These are phyloP conservation scores for Aldabrachelys gigantea DNA, from an alignment of 2,113 vertebrate species.

Conservation along the genomic window DNA sequence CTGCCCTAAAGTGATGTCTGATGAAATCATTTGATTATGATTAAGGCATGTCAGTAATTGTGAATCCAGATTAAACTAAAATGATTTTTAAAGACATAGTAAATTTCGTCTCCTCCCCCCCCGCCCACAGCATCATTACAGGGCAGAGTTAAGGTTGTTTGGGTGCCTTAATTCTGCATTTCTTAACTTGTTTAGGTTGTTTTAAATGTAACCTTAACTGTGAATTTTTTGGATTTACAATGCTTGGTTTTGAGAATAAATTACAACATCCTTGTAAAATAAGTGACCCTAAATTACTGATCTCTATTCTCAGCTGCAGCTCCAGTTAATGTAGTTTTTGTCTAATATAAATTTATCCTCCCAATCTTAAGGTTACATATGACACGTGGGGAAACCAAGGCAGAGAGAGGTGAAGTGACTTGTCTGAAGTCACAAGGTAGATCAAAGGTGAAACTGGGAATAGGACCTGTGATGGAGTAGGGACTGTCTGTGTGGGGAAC, in stretches of 20 bases:
- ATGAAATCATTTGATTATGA: neutral
- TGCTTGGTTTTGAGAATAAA: neutral
- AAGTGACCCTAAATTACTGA: neutral
- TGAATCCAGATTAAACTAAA: neutral
- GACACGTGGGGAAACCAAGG: neutral
- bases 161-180: neutral
- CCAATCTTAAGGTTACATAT: no score
- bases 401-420: neutral
- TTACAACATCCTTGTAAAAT: neutral
- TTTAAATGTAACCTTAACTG: neutral
- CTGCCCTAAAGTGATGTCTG: neutral
- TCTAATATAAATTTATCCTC: no score
- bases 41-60: neutral
- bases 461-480: no score
- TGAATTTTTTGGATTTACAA: neutral
- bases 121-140: neutral
- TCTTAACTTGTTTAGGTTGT: neutral
- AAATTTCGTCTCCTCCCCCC: neutral
- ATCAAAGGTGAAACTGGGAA: fast-evolving
- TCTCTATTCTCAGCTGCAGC: neutral
- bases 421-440: fast-evolving
- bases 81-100: neutral
- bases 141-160: neutral
- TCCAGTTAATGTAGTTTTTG: neutral
- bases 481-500: no score